Evolutionary conservation across 1,140 invertebrate species (phyloP), one percentile per base, ranked within the genome.

Genomic region (Leptopilina boulardi): DNA sequence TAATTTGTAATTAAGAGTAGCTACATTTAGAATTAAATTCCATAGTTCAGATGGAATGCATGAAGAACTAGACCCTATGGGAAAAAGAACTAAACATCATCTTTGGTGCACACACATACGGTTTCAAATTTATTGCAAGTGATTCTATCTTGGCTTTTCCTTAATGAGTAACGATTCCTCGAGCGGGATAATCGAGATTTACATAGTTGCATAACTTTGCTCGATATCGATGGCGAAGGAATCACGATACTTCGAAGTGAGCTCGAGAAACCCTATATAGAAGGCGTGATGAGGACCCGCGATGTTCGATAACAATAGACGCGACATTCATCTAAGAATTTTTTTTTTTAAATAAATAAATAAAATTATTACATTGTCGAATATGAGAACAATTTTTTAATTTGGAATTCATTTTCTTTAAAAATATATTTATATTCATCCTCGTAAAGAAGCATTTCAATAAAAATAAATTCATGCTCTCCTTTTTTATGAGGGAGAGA

Each of bases 111-210:
- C 51, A 19, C n/a, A n/a, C 19, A 54, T 54, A 42, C 11, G 21
- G 23, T 59, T 19, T 23, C 21, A 11, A 59, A 59, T 59, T 59
- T 59, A 59, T 59, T 59, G 23, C 18, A 59, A 23, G 54, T 59
- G 54, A 59, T 59, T 59, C 54, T 59, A 59, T 59, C 54, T 59
- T 8, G 23, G 21, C 21, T 59, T 59, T 59, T 59, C 9, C 54
- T 59, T 59, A 59, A 59, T 59, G 54, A 59, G 54, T 59, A 59
- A 59, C 54, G 54, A 59, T 59, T 59, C 54, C 54, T 59, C 54
- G 54, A 23, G 5, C 54, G 23, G 54, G 54, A 23, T 59, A 59
- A 59, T 59, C 54, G 19, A 23, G 54, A 59, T 59, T 23, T 59
- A 59, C 54, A 59, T 59, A 26, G 54, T 59, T 59, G 54, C 54